Evolutionary conservation across 1,140 invertebrate genomes (phyloP), one percentile per base, ranked within the genome.

Genomic region (Zeugodacus cucurbitae): DNA sequence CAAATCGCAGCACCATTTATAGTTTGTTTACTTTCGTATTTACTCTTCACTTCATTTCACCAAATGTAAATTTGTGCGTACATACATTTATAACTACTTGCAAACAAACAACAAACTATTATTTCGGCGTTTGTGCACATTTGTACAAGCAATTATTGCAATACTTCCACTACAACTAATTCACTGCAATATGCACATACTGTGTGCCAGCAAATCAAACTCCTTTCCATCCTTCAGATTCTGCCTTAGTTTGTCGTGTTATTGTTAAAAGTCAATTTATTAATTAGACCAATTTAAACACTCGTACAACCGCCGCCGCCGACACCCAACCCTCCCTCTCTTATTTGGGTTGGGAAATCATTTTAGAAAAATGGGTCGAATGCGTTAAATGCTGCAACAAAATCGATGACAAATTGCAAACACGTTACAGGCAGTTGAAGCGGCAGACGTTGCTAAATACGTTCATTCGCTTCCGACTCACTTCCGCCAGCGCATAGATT

Each of bases 391-490:
- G 89, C 90, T 90, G 90, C 90, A 93, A 92, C 90, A 91, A 93
- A 93, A 93, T 93, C 91, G 91, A 92, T 93, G 92, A 93, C 92
- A 93, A 93, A 93, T 93, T 93, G 92, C 92, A 91, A 92, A 92
- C 92, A 93, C 92, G 92, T 93, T 93, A 93, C 92, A 92, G 91
- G 89, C 92, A 93, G 92, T 93, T 92, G 91, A 93, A 88, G 89
- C 89, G 34, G 26, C 48, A 67, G 41, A 70, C 54, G 82, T 29
- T 92, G 90, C 91, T 92, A 92, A 92, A 92, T 92, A 91, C 91
- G 90, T 90, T 90, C 89, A 88, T 89, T 88, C 89, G 88, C 88
- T 88, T 74, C 59, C 64, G 64, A 10, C 86, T 87, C 86, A 37
- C 54, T 64, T 87, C 86, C 86, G 54, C 58, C 26, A 26, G 32